These are phyloP conservation scores for Copsychus sechellarum DNA, from an alignment of 2,113 vertebrate species.

Conservation along the genomic window DNA sequence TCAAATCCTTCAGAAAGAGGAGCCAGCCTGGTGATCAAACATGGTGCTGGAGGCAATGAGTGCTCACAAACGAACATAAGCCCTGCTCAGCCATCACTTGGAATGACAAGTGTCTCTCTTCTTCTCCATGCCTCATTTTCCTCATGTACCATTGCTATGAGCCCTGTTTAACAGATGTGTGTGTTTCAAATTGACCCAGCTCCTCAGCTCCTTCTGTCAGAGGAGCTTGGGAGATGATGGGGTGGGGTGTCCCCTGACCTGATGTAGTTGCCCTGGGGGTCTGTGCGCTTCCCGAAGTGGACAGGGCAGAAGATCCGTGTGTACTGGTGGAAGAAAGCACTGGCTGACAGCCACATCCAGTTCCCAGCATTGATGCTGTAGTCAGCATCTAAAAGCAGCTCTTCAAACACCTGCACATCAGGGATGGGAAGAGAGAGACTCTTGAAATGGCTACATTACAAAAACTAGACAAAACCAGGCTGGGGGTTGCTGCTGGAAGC, in stretches of 20 bases:
- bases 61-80: not conserved
- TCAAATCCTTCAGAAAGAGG: not conserved
- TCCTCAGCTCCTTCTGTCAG: not conserved
- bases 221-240: not conserved
- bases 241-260: not conserved
- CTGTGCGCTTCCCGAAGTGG: conserved; percentile 60
- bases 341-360: conserved; percentile 74
- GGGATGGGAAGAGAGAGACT: not conserved
- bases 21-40: not conserved
- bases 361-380: conserved; percentile 69
- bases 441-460: not conserved
- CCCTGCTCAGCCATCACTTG: not conserved
- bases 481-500: not conserved
- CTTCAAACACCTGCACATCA: conserved; percentile 62
- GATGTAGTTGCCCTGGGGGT: conserved; percentile 59
- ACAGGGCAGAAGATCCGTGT: conserved; percentile 59
- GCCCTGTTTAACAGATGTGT: not conserved
- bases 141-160: not conserved
- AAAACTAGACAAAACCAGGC: not conserved
- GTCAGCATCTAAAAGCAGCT: conserved; percentile 71
- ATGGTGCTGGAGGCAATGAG: not conserved
- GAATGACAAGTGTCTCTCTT: not conserved
- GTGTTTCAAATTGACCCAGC: not conserved
- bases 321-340: conserved; percentile 70
- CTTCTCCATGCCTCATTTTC: not conserved